A percentile compares a stretch with the other conserved stretches of the same genome.
phyloP scores from a whole-genome alignment of 2,888 invertebrate species.

The Cryptus armator region DNA sequence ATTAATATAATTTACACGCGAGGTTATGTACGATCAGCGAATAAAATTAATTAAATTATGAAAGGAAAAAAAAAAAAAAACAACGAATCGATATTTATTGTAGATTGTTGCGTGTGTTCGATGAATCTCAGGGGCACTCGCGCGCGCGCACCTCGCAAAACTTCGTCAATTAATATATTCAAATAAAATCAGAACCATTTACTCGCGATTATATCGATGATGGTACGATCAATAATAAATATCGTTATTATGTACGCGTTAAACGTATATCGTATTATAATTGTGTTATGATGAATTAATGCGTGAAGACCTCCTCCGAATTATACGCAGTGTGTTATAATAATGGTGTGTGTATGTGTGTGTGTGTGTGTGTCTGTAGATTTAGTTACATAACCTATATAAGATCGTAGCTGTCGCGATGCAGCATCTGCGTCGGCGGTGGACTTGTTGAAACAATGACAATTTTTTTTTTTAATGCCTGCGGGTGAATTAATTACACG shows the following conservation, averaged over 20 bases:
- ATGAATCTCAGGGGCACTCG: conserved; percentile 4
- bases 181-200: neutral
- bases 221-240: conserved; percentile 1
- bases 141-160: conserved; percentile 27
- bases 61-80: conserved; percentile 1
- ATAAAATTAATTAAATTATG: neutral
- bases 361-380: conserved; percentile 11
- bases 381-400: conserved; percentile 39
- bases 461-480: conserved; percentile 24
- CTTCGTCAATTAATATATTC: neutral
- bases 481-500: conserved; percentile 43
- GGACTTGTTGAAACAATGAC: conserved; percentile 40
- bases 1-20: conserved; percentile 1
- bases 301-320: conserved; percentile 62
- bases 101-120: conserved; percentile 22
- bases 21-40: neutral
- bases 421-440: conserved; percentile 17
- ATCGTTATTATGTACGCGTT: conserved; percentile 1
- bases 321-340: conserved; percentile 52
- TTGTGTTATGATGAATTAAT: conserved; percentile 48
- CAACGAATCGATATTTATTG: conserved; percentile 11
- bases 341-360: conserved; percentile 27
- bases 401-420: conserved; percentile 30
- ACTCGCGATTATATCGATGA: neutral
- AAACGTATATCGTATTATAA: conserved; percentile 30